Evolutionary conservation across 92 coral and sea anemone species (phyloP), one percentile per base, ranked within the genome.

Genomic region (Paramuricea clavata): DNA sequence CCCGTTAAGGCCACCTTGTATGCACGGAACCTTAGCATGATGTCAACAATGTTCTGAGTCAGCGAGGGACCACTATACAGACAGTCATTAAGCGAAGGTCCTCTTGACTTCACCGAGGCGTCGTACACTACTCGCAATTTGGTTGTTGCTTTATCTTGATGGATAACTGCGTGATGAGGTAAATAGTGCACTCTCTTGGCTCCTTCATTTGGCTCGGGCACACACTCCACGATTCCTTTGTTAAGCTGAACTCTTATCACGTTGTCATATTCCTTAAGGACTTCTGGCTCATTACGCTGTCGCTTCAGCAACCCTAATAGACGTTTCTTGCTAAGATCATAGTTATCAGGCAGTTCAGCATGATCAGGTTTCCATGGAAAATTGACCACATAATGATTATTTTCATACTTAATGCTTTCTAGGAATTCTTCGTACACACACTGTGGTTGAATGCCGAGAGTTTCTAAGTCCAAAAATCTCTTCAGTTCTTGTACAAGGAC

Each of bases 41-140:
- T 77, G 32, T 89, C 92, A 54, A 84, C 64, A 15, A 89, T 84
- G 80, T 83, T 83, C 86, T 89, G 92, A 19, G 92, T 76, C 30
- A 89, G 80, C 27, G 85, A 32, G 5, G 90, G 93, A 43, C 89
- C 89, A 30, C 67, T 75, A 39, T 75, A 52, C 78, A 89, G 30
- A 23, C 83, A 77, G 23, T 57, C 88, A 54, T 56, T 59, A 5
- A 85, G 82, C 34, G 74, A 54, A 36, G 88, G 64, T 44, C 87
- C 87, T 27, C 67, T 33, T 61, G 74, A 54, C 21, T 31, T 82
- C 32, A 79, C 60, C 75, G 87, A 82, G 34, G 79, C 87, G 26
- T 82, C 67, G 17, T 82, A 82, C 33, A 82, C 87, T 23, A 82
- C 78, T 9, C 87, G 22, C 1, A 50, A 41, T 36, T 84, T 84